Conservation (phyloP, 2,113 vertebrate species). For the Paradoxurus hermaphroditus region DNA sequence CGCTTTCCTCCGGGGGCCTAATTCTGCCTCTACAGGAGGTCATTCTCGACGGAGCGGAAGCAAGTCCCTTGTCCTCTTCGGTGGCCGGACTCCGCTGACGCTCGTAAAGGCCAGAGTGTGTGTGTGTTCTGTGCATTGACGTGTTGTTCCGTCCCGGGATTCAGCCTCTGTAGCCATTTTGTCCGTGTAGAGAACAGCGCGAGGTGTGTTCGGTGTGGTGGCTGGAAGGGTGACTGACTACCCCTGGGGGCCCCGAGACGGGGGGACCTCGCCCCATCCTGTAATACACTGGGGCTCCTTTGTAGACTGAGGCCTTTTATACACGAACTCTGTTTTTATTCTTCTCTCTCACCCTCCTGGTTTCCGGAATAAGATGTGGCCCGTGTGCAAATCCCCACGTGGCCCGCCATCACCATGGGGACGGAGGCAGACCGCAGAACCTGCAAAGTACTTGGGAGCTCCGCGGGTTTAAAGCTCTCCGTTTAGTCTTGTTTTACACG, state of each 20-base stretch:
- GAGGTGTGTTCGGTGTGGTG: not conserved
- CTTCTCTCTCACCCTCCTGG: conserved; percentile 18
- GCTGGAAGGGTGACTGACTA: not conserved
- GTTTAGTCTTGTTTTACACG: conserved; percentile 41
- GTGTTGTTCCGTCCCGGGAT: not conserved
- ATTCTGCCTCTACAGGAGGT: not conserved
- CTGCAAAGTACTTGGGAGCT: not conserved
- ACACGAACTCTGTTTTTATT: conserved; percentile 5
- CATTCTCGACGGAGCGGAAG: not conserved
- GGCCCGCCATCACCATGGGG: not conserved
- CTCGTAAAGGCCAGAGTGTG: not conserved
- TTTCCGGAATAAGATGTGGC: conserved; percentile 10
- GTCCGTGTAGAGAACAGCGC: not conserved
- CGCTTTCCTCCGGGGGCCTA: not conserved
- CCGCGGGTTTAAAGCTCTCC: not conserved
- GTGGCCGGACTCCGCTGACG: not conserved
- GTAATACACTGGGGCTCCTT: not conserved
- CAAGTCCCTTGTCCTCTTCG: not conserved
- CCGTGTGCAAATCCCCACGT: not conserved
- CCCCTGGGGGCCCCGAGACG: too few species aligned
- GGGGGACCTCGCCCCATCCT: not conserved
- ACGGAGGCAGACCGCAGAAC: not conserved
- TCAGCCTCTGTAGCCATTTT: not conserved
- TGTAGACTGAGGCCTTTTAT: not conserved
- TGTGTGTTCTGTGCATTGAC: not conserved